Percentiles rank a stretch among this genome's conserved stretches.
Conservation (phyloP, 1,140 invertebrate species). For the Lucilia sericata region DNA sequence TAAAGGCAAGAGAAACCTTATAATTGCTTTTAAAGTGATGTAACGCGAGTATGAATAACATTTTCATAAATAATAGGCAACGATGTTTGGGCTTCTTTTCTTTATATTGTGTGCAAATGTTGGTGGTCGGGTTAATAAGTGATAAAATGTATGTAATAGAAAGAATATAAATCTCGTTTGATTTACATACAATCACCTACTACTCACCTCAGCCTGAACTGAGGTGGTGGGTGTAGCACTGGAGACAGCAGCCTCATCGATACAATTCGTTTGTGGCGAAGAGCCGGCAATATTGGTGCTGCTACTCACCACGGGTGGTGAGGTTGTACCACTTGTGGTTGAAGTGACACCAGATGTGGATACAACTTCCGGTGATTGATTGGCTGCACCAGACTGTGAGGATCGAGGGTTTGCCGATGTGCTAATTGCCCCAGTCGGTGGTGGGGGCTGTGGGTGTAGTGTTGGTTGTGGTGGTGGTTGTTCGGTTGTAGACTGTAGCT, state of each 20-base stretch:
- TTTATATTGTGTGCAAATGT: not conserved
- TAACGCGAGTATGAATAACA: not conserved
- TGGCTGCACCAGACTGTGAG: not conserved
- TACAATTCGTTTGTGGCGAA: conserved; percentile 38
- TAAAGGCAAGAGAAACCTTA: not conserved
- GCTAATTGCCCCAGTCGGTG: conserved; percentile 22
- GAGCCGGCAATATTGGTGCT: conserved; percentile 55
- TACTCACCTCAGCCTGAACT: conserved; percentile 46
- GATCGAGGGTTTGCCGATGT: conserved; percentile 33
- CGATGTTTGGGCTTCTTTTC: not conserved
- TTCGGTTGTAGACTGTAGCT: conserved; percentile 27
- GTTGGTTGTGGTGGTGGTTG: not conserved
- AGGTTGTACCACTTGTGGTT: conserved; percentile 61
- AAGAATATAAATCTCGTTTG: not conserved
- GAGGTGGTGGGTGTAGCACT: conserved; percentile 47
- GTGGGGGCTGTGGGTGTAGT: not conserved
- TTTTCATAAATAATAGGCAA: not conserved
- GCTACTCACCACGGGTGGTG: conserved; percentile 64
- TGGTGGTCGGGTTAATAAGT: not conserved
- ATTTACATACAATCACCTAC: conserved; percentile 39
- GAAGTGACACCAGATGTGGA: conserved; percentile 59
- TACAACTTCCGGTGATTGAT: conserved; percentile 54
- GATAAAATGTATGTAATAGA: not conserved
- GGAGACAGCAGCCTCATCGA: conserved; percentile 47
- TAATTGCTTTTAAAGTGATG: not conserved